phyloP scores from a whole-genome alignment of 2,888 invertebrate genomes.

The Polia nebulosa region DNA sequence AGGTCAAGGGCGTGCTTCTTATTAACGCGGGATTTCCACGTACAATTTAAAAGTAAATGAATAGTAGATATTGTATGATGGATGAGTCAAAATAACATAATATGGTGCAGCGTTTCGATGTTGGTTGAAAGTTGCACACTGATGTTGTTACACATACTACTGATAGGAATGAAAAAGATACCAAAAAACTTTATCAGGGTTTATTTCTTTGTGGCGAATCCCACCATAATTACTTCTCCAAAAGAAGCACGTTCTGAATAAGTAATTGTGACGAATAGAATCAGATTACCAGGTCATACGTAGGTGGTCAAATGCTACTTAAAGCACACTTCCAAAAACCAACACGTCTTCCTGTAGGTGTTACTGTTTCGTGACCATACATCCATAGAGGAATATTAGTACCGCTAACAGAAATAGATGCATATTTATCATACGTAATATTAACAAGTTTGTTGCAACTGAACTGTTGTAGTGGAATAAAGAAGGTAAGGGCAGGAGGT shows the following conservation, averaged over 20 bases:
- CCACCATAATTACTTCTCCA: background rate
- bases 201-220: background rate
- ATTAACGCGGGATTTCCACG: background rate
- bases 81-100: background rate
- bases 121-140: background rate
- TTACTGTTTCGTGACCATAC: slow-evolving; percentile 51
- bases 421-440: slow-evolving; percentile 56
- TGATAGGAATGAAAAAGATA: background rate
- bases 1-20: background rate
- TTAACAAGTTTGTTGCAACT: slow-evolving; percentile 63
- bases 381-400: slow-evolving; percentile 31
- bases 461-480: slow-evolving; percentile 22
- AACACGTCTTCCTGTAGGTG: slow-evolving; percentile 44
- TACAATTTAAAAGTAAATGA: background rate
- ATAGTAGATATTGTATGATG: background rate
- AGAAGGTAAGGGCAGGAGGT: slow-evolving; percentile 30
- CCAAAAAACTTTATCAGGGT: too few relatives aligned
- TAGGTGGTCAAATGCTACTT: slow-evolving; percentile 38
- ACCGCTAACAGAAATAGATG: slow-evolving; percentile 55
- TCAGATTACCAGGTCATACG: slow-evolving; percentile 19
- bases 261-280: background rate
- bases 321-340: slow-evolving; percentile 36
- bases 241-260: slow-evolving; percentile 11
- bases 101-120: background rate
- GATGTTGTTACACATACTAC: background rate